phyloP scores from a whole-genome alignment of 2,888 invertebrate genomes.

The Tachina lurida region DNA sequence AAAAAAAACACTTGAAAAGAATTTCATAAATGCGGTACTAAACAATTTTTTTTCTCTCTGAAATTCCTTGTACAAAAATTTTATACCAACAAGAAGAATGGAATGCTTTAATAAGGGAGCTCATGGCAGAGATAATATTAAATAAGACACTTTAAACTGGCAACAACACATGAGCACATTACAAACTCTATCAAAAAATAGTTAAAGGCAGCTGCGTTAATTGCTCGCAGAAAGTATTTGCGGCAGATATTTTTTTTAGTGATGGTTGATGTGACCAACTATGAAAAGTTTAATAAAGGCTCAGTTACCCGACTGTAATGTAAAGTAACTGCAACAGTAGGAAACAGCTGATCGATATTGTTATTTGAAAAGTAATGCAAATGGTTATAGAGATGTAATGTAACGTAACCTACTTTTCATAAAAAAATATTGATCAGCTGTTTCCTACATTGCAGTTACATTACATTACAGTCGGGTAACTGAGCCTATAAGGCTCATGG shows the following conservation, averaged over 20 bases:
- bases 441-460: too few relatives aligned
- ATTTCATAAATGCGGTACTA: conserved; percentile 66
- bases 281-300: background rate
- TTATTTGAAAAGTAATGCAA: too few relatives aligned
- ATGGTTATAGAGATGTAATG: too few relatives aligned
- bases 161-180: conserved; percentile 20
- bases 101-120: conserved; percentile 48
- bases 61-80: conserved; percentile 14
- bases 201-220: conserved; percentile 64
- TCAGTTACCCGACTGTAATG: too few relatives aligned
- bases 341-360: too few relatives aligned
- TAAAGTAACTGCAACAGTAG: too few relatives aligned
- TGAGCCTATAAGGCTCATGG: too few relatives aligned
- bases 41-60: conserved; percentile 17
- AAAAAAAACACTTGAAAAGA: conserved; percentile 41
- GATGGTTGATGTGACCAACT: conserved; percentile 23
- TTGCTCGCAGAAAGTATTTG: conserved; percentile 41
- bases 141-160: conserved; percentile 41
- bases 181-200: conserved; percentile 38
- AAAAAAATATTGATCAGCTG: too few relatives aligned
- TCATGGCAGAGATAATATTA: conserved; percentile 25
- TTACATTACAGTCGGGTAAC: too few relatives aligned
- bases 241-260: background rate
- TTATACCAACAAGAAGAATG: conserved; percentile 8
- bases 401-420: too few relatives aligned